Base-by-base conservation (phyloP, 2,888 invertebrate genomes). In the Papilio demoleus region DNA sequence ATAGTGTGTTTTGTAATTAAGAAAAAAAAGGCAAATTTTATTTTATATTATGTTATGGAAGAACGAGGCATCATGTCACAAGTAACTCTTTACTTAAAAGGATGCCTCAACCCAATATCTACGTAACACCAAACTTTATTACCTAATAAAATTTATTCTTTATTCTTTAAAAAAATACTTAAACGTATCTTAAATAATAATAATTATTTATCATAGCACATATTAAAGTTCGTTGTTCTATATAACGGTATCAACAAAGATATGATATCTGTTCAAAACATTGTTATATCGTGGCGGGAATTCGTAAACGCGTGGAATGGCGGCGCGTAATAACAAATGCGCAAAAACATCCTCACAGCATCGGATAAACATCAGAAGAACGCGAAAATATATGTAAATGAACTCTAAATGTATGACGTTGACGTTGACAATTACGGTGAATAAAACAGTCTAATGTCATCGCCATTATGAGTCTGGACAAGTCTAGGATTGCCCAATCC, bases 301-400 rank as follows among this genome's bases (percentile, higher is more conserved):
- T 47, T 59, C 36, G 58, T 36, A 22, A 19, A 45, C 36, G 22
- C 65, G 22, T 19, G 53, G 53, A 45, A 59, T 17, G 45, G 65
- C 31, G 47, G n/a, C 59, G 64, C 14, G 38, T 22, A 64, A 64
- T 40, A 60, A 47, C 38, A 47, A 63, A 60, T 27, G 47, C 14
- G 58, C 66, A 24, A 59, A 59, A 66, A 50, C 36, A 36, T 12
- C 40, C 38, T 42, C 59, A 59, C 6, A n/a, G 22, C 60, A 50
- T 36, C 60, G 12, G 22, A 17, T 65, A 59, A 59, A 66, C 50
- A 60, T 12, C 27, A n/a, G 38, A 17, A 11, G n/a, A 47, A 66
- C 24, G 66, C 47, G 31, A 31, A 63, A 63, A 63, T 27, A 36
- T 31, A 17, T 27, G 40, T 42, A 53, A 61, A 61, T 53, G 40